Evolutionary conservation across 2,113 vertebrate genomes (phyloP).

Genomic region (Falco punctatus): DNA sequence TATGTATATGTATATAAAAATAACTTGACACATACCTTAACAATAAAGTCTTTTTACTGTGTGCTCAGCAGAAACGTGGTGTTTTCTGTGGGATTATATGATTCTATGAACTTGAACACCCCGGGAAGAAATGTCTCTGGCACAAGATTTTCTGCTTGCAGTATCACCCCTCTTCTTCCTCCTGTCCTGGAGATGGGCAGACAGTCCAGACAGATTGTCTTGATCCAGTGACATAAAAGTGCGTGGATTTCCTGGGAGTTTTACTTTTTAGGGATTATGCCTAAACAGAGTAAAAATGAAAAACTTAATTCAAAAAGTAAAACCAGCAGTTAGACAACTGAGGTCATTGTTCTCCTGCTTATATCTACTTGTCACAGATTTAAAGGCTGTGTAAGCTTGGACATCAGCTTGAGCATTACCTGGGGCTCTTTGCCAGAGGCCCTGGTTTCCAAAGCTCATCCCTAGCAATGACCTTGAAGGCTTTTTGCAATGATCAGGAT

Average conservation of each 20-base stretch:
- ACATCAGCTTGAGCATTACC: background rate
- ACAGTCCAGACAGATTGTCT: background rate
- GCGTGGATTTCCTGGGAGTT: background rate
- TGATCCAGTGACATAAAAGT: background rate
- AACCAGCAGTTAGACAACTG: background rate
- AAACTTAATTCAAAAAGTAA: background rate
- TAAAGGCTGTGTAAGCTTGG: background rate
- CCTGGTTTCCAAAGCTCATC: background rate
- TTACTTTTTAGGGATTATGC: background rate
- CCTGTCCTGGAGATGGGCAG: background rate
- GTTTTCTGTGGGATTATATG: background rate
- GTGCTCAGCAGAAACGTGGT: background rate
- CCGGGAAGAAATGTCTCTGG: background rate
- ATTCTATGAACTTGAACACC: background rate
- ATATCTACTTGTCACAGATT: background rate
- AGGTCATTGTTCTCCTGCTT: background rate
- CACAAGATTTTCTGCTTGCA: background rate
- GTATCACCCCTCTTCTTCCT: background rate
- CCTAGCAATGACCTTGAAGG: background rate
- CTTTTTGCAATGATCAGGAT: background rate
- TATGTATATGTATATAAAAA: no score
- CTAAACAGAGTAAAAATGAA: background rate
- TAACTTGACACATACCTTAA: background rate
- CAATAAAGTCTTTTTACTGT: background rate
- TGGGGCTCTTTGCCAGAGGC: background rate